These are phyloP conservation scores for Cyphomyrmex costatus DNA, from an alignment of 1,140 invertebrate species.

Conservation along the genomic window DNA sequence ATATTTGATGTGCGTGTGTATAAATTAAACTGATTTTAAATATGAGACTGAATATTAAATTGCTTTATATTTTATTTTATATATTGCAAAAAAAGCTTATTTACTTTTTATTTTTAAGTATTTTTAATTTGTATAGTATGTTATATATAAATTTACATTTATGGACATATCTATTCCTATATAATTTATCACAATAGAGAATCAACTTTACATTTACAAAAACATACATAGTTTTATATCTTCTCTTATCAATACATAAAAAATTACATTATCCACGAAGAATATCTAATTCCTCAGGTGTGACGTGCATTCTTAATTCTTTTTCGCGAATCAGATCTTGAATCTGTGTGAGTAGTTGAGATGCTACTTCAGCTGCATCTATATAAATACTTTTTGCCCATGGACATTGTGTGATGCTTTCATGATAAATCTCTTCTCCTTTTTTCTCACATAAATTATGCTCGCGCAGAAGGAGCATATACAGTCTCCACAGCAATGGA, in stretches of 20 bases:
- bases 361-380: constrained; percentile 86
- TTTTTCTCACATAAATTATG: constrained; percentile 83
- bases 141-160: neutral
- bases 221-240: neutral
- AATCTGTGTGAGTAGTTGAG: constrained; percentile 87
- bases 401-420: constrained; percentile 87
- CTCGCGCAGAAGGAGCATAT: constrained; percentile 86
- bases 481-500: constrained; percentile 88
- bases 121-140: neutral
- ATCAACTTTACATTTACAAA: neutral
- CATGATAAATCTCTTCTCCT: constrained; percentile 84
- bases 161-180: no score
- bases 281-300: constrained; percentile 91
- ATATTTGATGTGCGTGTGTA: neutral
- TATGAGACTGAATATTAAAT: neutral
- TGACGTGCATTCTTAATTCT: constrained; percentile 90
- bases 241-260: constrained; percentile 12
- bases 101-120: constrained; percentile 17
- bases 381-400: constrained; percentile 88
- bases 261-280: constrained; percentile 84
- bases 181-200: neutral
- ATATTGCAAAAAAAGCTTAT: constrained; percentile 13
- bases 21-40: neutral
- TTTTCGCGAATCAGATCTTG: constrained; percentile 92
- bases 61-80: constrained; percentile 8